phyloP scores from a whole-genome alignment of 1,140 invertebrate genomes.

The Aphaenogaster ashmeadi region DNA sequence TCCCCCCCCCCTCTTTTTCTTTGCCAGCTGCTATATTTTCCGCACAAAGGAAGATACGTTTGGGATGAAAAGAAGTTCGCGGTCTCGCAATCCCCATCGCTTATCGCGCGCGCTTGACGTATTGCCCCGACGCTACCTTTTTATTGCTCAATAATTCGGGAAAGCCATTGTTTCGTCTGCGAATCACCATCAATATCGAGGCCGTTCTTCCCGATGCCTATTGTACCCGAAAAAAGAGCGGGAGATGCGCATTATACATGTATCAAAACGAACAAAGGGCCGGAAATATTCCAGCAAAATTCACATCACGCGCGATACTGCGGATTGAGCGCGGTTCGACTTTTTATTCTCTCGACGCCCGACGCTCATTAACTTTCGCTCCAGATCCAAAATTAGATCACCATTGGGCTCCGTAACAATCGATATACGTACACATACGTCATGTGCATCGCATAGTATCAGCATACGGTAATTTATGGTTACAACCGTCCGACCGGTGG shows the following conservation, averaged over 20 bases:
- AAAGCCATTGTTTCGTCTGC: slow-evolving; percentile 23
- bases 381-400: slow-evolving; percentile 14
- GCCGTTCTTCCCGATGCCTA: not conserved
- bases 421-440: not conserved
- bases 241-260: not conserved
- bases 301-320: not conserved
- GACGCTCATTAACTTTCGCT: not conserved
- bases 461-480: slow-evolving; percentile 42
- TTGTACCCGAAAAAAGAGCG: not conserved
- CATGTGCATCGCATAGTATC: slow-evolving; percentile 49
- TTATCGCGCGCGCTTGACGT: slow-evolving; percentile 16
- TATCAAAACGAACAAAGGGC: not conserved
- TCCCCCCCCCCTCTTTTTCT: not conserved
- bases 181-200: slow-evolving; percentile 20
- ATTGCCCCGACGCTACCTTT: slow-evolving; percentile 12
- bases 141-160: slow-evolving; percentile 45
- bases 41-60: slow-evolving; percentile 39
- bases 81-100: not conserved
- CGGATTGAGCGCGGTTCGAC: not conserved
- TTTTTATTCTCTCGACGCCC: not conserved
- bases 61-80: slow-evolving; percentile 28
- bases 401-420: not conserved
- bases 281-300: not conserved
- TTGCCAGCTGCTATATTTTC: slow-evolving; percentile 23
- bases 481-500: slow-evolving; percentile 4